Evolutionary conservation across 2,797 vertebrate species (phyloP).

Genomic region (Gallinago solitaria): DNA sequence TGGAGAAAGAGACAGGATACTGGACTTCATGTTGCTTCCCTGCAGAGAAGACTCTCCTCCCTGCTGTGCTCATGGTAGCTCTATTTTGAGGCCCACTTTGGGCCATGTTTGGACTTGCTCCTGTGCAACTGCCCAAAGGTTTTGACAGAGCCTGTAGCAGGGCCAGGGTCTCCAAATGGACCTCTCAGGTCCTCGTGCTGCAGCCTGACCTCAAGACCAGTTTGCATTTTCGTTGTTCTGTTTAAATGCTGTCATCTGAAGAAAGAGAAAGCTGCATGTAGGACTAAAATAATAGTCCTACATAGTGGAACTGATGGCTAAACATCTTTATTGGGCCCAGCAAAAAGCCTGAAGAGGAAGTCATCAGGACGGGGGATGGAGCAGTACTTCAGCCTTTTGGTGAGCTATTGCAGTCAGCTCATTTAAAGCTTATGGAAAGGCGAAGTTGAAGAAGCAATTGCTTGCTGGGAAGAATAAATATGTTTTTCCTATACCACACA

Average conservation of each 20-base stretch:
- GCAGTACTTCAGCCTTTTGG: background rate
- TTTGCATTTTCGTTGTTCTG: background rate
- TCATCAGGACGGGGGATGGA: background rate
- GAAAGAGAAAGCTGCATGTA: background rate
- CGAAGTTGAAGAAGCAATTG: background rate
- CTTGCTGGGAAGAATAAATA: background rate
- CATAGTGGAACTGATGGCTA: background rate
- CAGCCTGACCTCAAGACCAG: background rate
- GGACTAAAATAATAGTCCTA: background rate
- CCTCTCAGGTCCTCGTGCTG: fast-evolving
- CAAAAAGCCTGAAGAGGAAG: background rate
- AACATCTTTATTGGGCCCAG: background rate
- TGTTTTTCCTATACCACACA: background rate
- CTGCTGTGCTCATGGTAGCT: background rate
- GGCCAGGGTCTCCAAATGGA: fast-evolving
- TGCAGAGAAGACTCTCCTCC: background rate
- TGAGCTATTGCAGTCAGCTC: background rate
- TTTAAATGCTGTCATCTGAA: background rate
- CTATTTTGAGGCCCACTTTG: background rate
- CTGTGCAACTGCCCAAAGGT: background rate
- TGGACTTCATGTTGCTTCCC: background rate
- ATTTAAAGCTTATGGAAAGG: background rate
- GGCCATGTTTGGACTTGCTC: fast-evolving
- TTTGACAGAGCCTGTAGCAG: background rate
- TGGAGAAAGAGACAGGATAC: background rate